Percentiles rank a stretch among this genome's conserved stretches.
phyloP scores from a whole-genome alignment of 2,797 vertebrate species.

The Phrynocephalus guinanensis region DNA sequence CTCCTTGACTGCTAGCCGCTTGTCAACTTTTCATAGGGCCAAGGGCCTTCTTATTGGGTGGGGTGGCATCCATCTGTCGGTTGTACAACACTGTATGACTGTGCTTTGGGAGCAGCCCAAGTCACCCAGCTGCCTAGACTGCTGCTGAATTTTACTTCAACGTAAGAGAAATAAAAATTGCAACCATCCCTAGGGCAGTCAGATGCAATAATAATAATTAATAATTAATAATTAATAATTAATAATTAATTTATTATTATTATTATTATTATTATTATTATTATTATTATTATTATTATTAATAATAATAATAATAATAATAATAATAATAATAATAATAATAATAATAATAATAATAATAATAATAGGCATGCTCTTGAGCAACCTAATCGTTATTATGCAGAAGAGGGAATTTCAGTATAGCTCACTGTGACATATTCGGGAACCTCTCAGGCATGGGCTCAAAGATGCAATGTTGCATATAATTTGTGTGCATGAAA shows the following conservation, averaged over 20 bases:
- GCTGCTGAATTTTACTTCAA: not conserved
- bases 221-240: too few relatives aligned
- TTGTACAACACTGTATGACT: not conserved
- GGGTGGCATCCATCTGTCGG: not conserved
- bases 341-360: too few relatives aligned
- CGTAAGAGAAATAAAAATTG: too few relatives aligned
- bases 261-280: too few relatives aligned
- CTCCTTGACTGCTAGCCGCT: not conserved
- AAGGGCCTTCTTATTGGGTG: not conserved
- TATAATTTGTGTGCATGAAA: not conserved
- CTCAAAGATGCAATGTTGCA: not conserved
- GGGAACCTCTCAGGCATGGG: not conserved
- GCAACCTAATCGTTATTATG: too few relatives aligned
- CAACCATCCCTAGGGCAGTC: not conserved
- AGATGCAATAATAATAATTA: not conserved
- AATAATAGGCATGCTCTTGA: not conserved
- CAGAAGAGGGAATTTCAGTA: slow-evolving; percentile 3
- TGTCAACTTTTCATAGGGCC: not conserved
- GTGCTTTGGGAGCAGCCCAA: too few relatives aligned
- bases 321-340: too few relatives aligned
- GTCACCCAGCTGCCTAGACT: too few relatives aligned
- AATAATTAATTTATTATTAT: too few relatives aligned
- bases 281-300: too few relatives aligned
- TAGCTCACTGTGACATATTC: too few relatives aligned
- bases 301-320: too few relatives aligned